These are phyloP conservation scores for Dicyrtoma fusca DNA, from an alignment of 2,888 invertebrate genomes.

Conservation along the genomic window DNA sequence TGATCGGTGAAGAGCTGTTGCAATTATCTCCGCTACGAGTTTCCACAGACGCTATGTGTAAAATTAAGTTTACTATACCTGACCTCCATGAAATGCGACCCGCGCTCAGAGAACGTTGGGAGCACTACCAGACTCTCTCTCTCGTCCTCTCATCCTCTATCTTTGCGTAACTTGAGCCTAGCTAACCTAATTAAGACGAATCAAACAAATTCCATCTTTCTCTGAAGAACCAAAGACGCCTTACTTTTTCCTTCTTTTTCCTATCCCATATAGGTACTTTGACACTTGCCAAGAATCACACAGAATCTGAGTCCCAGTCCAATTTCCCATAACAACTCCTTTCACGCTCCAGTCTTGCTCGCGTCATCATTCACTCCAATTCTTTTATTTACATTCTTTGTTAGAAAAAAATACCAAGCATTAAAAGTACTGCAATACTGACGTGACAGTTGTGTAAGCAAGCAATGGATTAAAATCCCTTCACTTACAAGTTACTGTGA, in stretches of 20 bases:
- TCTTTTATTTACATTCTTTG: too few relatives aligned
- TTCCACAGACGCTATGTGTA: neutral
- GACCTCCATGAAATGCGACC: constrained; percentile 12
- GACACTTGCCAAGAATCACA: neutral
- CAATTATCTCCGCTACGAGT: constrained; percentile 4
- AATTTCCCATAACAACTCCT: too few relatives aligned
- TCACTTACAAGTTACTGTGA: too few relatives aligned
- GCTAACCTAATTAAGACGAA: constrained; percentile 30
- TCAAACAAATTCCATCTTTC: constrained; percentile 26
- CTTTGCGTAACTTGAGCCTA: constrained; percentile 19
- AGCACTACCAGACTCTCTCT: neutral
- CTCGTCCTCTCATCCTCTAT: neutral
- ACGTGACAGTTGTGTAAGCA: too few relatives aligned
- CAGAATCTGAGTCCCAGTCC: neutral
- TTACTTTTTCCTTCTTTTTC: neutral
- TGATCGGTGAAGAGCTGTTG: neutral
- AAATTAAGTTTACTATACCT: constrained; percentile 23
- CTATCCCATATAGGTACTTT: neutral
- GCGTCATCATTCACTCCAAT: too few relatives aligned
- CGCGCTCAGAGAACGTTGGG: neutral
- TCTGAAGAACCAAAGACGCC: neutral
- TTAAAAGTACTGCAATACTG: too few relatives aligned
- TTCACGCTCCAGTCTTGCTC: too few relatives aligned
- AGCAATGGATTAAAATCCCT: too few relatives aligned
- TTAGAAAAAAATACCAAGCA: too few relatives aligned